Evolutionary conservation across 2,113 vertebrate genomes (phyloP).

Genomic region (Prunella himalayana): DNA sequence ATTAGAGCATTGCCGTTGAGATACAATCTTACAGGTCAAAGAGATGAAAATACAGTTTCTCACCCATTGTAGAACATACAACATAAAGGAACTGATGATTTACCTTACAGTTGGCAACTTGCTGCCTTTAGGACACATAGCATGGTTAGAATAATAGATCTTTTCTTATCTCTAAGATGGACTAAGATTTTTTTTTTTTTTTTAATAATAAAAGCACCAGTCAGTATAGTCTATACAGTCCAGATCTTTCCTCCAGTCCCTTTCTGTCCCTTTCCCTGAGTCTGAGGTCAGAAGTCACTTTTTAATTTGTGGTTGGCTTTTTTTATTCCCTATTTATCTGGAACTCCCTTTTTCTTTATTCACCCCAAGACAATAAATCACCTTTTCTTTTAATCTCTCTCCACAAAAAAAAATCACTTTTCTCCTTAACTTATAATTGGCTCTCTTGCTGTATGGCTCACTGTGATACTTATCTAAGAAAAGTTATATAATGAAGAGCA

Average conservation of each 20-base stretch:
- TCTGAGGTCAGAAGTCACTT: not conserved
- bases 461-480: not conserved
- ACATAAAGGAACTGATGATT: not conserved
- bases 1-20: not conserved
- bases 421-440: slow-evolving; percentile 43
- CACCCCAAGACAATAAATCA: not conserved
- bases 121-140: not conserved
- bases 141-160: not conserved
- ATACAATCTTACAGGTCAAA: not conserved
- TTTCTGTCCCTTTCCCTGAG: not conserved
- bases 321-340: not conserved
- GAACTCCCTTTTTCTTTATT: slow-evolving; percentile 27
- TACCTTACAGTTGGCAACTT: not conserved
- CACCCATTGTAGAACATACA: not conserved
- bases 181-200: not conserved
- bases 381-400: not conserved
- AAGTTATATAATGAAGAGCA: not conserved
- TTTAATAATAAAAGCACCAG: not conserved
- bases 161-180: not conserved
- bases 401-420: slow-evolving; percentile 11
- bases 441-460: not conserved
- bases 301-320: not conserved
- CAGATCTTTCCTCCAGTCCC: not conserved
- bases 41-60: not conserved
- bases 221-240: not conserved